These are phyloP conservation scores for Dendrolimus pini DNA, from an alignment of 2,888 invertebrate species.

Conservation along the genomic window DNA sequence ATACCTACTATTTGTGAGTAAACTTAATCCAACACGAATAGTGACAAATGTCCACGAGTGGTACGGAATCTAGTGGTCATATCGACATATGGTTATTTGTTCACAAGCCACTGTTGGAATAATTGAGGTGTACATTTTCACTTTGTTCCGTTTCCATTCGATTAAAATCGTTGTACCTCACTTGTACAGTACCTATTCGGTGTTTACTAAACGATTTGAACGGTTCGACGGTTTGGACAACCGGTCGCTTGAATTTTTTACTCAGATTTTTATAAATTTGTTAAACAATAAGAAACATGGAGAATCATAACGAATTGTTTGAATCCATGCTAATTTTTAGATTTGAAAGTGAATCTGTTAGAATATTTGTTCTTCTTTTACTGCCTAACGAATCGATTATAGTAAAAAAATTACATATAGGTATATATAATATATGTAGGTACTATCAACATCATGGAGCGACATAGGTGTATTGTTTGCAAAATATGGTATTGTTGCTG, in stretches of 20 bases:
- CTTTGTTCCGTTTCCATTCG: constrained; percentile 76
- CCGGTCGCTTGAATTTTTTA: constrained; percentile 45
- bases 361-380: too few species aligned
- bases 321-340: too few species aligned
- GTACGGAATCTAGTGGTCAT: constrained; percentile 39
- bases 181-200: constrained; percentile 71
- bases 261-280: constrained; percentile 24
- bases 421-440: too few species aligned
- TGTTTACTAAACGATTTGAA: constrained; percentile 75
- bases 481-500: too few species aligned
- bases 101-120: constrained; percentile 65
- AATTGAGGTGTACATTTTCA: constrained; percentile 77
- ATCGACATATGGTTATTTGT: constrained; percentile 64
- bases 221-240: constrained; percentile 63
- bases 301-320: neutral
- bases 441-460: too few species aligned
- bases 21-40: too few species aligned
- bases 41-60: constrained; percentile 14
- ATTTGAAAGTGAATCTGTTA: too few species aligned
- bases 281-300: constrained; percentile 19
- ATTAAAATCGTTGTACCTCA: constrained; percentile 74
- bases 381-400: too few species aligned
- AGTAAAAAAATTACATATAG: too few species aligned
- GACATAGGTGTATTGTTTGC: too few species aligned
- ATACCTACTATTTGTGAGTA: too few species aligned